Evolutionary conservation across 2,113 vertebrate genomes (phyloP).

Genomic region (Myocastor coypus): DNA sequence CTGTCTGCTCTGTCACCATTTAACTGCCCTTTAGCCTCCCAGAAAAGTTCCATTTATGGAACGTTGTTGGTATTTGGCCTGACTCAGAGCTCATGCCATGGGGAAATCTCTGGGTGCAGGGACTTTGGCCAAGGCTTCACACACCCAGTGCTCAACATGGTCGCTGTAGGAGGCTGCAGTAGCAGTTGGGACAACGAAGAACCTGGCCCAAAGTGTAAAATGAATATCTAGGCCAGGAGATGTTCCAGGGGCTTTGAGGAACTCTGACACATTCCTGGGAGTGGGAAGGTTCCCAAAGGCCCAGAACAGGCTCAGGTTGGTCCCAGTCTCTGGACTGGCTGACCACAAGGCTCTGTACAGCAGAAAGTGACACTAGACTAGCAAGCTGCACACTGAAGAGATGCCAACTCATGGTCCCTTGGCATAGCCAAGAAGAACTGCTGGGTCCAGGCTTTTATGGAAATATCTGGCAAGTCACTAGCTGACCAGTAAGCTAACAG

Average conservation of each 20-base stretch:
- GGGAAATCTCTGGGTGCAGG: not conserved
- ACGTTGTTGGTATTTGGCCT: not conserved
- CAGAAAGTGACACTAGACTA: not conserved
- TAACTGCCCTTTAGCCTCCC: not conserved
- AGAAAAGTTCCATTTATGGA: not conserved
- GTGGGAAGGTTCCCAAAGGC: not conserved
- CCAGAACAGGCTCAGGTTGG: not conserved
- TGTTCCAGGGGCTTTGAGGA: not conserved
- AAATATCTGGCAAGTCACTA: not conserved
- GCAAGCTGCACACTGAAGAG: not conserved
- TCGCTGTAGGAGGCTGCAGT: not conserved
- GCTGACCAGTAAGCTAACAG: not conserved
- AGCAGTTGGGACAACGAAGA: not conserved
- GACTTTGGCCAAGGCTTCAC: not conserved
- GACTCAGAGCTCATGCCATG: not conserved
- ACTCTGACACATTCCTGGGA: not conserved
- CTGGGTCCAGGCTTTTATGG: not conserved
- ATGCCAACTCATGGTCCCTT: not conserved
- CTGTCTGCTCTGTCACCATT: not conserved
- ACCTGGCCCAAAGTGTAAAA: not conserved
- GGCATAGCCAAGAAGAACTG: not conserved
- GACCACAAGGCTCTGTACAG: not conserved
- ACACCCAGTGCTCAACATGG: not conserved
- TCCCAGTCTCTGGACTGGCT: not conserved
- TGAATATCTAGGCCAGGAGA: not conserved